These are phyloP conservation scores for Alcis repandata DNA, from an alignment of 2,888 invertebrate species.

Conservation along the genomic window DNA sequence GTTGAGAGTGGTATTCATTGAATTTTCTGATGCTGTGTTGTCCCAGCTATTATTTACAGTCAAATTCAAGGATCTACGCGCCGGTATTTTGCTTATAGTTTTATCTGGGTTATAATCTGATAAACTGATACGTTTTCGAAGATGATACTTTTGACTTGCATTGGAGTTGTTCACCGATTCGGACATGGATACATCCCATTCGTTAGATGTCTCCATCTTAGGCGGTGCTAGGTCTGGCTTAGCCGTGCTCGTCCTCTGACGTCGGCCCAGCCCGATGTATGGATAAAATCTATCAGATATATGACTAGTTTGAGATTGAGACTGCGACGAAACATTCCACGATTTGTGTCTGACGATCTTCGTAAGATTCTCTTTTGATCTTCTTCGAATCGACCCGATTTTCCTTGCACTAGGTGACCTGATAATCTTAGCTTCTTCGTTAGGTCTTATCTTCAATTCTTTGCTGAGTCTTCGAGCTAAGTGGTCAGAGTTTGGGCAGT, in stretches of 20 bases:
- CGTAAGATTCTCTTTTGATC: conserved; percentile 89
- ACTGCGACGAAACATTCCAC: conserved; percentile 86
- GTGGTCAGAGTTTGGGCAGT: conserved; percentile 89
- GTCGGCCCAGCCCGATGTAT: conserved; percentile 82
- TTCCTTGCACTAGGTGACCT: conserved; percentile 93
- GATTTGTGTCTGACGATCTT: conserved; percentile 88
- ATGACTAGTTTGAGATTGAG: conserved; percentile 76
- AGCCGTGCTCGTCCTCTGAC: conserved; percentile 70
- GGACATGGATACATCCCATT: conserved; percentile 69
- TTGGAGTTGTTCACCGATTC: conserved; percentile 68
- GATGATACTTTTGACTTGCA: conserved; percentile 69
- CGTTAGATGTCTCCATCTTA: conserved; percentile 58
- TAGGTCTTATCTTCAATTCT: conserved; percentile 91
- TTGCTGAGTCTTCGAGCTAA: conserved; percentile 90
- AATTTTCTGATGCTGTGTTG: conserved; percentile 67
- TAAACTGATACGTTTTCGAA: conserved; percentile 72
- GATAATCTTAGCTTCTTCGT: conserved; percentile 89
- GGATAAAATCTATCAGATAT: conserved; percentile 82
- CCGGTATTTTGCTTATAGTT: conserved; percentile 66
- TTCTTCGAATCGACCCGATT: conserved; percentile 91
- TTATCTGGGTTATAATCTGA: conserved; percentile 71
- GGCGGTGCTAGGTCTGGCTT: conserved; percentile 64
- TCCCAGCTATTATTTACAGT: conserved; percentile 69
- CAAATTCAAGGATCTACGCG: conserved; percentile 74
- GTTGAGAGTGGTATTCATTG: conserved; percentile 65